phyloP scores from a whole-genome alignment of 2,113 vertebrate genomes.

The Brachypodius melanocephalos region DNA sequence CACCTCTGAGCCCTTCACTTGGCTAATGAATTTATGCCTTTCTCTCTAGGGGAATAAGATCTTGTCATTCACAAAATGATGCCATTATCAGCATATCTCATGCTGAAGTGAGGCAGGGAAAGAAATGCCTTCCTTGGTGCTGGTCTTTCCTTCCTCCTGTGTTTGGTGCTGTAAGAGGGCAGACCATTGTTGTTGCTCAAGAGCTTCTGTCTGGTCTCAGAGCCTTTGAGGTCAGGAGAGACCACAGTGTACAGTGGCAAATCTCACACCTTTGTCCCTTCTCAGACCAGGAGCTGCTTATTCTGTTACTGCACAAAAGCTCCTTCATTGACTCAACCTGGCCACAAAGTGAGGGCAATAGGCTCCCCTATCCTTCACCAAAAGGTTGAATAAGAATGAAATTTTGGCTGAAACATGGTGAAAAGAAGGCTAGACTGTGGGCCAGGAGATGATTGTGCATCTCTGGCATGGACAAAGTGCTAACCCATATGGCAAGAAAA shows the following conservation, averaged over 20 bases:
- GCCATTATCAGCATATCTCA: background rate
- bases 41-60: background rate
- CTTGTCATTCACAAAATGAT: conserved; percentile 34
- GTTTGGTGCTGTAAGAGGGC: background rate
- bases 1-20: background rate
- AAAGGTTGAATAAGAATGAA: background rate
- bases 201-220: background rate
- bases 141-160: background rate
- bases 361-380: background rate
- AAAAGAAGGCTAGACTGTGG: background rate
- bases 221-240: background rate
- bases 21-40: conserved; percentile 36
- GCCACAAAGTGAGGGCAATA: accelerated
- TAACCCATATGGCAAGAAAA: background rate
- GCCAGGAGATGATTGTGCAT: background rate
- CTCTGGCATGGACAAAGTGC: background rate
- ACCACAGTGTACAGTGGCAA: background rate
- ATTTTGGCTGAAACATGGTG: background rate
- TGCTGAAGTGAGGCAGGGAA: background rate
- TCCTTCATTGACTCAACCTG: background rate
- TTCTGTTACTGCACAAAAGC: background rate
- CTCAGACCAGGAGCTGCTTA: background rate
- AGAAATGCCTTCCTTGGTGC: background rate
- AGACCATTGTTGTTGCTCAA: background rate
- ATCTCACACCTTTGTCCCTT: background rate